Evolutionary conservation across 2,113 vertebrate genomes (phyloP), one percentile per base, ranked within the genome.

Genomic region (Saimiri boliviensis): DNA sequence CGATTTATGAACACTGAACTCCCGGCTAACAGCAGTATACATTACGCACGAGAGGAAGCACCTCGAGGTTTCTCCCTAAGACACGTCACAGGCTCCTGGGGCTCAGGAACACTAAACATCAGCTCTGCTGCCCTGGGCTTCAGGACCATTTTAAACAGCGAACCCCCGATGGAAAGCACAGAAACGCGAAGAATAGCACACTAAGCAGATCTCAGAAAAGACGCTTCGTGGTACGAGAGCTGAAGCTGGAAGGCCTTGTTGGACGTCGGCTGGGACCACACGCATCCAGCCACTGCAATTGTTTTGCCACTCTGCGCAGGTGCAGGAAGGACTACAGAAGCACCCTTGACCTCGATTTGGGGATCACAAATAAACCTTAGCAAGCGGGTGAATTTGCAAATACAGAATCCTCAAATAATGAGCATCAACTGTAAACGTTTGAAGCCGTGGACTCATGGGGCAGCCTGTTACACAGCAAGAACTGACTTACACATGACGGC

Each of bases 1-100:
- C 2, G 17, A 35, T 32, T 40, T 17, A 1, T 2, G 6, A 45
- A 58, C 23, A 4, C 2, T 0, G 5, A 37, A 42, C 49, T 70
- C 68, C 47, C 1, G 1, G 25, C 54, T 20, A 42, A 21, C 7
- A 1, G 37, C 9, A 9, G 37, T 37, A 0, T 27, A 1, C 2
- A 1, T 4, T 16, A 4, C 0, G 2, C 9, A 4, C 32, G 14
- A 11, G 1, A n/a, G 14, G 9, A 35, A 37, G n/a, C n/a, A 63
- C 7, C 49, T 35, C 37, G 30, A 4, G 5, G 27, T 56, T 73
- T 35, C 71, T 80, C 85, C 0, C 0, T 16, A 20, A 56, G 58
- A 21, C 19, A 30, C 27, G 9, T 13, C 6, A 0, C 1, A 16
- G 40, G 30, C 58, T 63, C 27, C 58, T n/a, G 1, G 21, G 0